Percentiles rank a stretch among this genome's conserved stretches.
These are phyloP conservation scores for Empidonax traillii DNA, from an alignment of 2,113 vertebrate species.

Conservation along the genomic window DNA sequence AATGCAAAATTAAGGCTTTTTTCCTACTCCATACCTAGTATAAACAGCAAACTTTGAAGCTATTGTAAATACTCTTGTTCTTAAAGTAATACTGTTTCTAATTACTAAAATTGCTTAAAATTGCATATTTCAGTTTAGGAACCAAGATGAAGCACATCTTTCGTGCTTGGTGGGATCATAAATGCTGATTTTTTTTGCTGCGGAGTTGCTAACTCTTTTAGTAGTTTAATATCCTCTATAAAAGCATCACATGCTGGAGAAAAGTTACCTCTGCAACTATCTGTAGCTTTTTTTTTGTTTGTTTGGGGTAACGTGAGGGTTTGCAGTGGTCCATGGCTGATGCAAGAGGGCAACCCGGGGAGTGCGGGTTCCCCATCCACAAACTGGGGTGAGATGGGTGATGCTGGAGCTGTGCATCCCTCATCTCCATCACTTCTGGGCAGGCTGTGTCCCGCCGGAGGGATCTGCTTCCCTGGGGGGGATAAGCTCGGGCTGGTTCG, in stretches of 20 bases:
- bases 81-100: not conserved
- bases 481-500: not conserved
- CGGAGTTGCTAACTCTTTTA: not conserved
- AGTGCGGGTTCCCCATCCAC: rapidly evolving
- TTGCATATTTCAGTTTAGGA: not conserved
- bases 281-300: not conserved
- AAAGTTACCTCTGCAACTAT: not conserved
- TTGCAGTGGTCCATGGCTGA: rapidly evolving
- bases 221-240: not conserved
- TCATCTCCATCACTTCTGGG: not conserved
- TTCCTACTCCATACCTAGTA: rapidly evolving
- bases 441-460: not conserved
- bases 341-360: rapidly evolving
- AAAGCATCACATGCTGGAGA: not conserved
- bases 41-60: not conserved
- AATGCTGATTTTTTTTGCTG: not conserved
- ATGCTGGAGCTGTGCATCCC: not conserved
- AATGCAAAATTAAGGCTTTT: not conserved
- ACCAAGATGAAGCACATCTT: not conserved
- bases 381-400: rapidly evolving
- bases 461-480: not conserved
- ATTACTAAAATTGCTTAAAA: not conserved
- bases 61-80: not conserved
- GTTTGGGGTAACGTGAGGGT: rapidly evolving
- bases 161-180: not conserved